phyloP scores from a whole-genome alignment of 2,888 invertebrate genomes.

The Drosophila longiperda region DNA sequence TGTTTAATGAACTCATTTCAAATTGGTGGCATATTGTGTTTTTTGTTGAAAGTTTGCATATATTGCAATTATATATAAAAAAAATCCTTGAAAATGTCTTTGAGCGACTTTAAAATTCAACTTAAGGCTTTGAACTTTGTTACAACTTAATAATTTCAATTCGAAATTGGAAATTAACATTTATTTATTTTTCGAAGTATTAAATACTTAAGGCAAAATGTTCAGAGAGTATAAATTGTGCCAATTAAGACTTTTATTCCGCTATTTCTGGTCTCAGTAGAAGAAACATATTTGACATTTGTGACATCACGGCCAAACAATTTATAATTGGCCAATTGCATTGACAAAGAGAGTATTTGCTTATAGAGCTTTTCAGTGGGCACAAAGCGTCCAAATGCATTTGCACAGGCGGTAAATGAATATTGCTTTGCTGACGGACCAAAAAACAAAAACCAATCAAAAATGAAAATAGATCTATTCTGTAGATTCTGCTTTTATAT shows the following conservation, averaged over 20 bases:
- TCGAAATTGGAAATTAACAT: background rate
- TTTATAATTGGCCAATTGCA: slow-evolving; percentile 40
- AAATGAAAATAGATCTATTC: slow-evolving; percentile 10
- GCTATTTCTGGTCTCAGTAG: background rate
- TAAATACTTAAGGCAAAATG: background rate
- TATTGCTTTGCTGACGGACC: slow-evolving; percentile 16
- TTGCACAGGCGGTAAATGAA: slow-evolving; percentile 10
- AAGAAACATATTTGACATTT: background rate
- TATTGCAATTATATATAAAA: background rate
- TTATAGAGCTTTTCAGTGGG: background rate
- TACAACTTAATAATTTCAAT: background rate
- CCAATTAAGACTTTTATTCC: no score
- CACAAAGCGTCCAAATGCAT: slow-evolving; percentile 16
- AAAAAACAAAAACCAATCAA: slow-evolving; percentile 15
- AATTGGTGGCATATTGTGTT: background rate
- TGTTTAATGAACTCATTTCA: background rate
- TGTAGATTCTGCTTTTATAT: background rate
- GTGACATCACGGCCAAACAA: slow-evolving; percentile 3
- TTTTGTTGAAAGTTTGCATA: background rate
- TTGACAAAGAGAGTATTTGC: slow-evolving; percentile 5
- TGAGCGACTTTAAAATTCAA: background rate
- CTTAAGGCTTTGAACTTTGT: background rate
- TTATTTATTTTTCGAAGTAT: background rate
- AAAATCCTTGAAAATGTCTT: background rate
- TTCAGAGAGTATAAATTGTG: background rate